A percentile compares a stretch with the other conserved stretches of the same genome.
Evolutionary conservation across 2,888 invertebrate species (phyloP).

Genomic region (Lingula anatina): DNA sequence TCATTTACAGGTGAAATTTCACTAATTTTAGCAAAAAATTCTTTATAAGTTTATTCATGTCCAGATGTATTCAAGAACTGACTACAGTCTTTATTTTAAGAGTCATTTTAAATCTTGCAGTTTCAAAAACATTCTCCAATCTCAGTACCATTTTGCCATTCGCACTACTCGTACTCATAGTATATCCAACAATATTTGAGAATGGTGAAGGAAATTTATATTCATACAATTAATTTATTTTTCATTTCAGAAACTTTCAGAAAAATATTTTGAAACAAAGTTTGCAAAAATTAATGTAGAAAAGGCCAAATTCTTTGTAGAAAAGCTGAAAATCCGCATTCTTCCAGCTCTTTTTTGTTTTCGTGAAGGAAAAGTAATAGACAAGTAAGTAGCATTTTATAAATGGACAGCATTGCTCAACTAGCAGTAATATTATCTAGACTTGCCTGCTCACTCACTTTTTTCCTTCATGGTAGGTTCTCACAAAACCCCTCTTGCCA

Average conservation of each 20-base stretch:
- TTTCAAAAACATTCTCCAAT: too few species aligned
- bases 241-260: slow-evolving; percentile 30
- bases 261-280: slow-evolving; percentile 44
- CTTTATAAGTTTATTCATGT: too few species aligned
- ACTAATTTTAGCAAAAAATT: too few species aligned
- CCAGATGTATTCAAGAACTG: too few species aligned
- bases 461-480: too few species aligned
- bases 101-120: too few species aligned
- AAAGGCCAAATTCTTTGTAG: slow-evolving; percentile 43
- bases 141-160: neutral
- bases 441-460: too few species aligned
- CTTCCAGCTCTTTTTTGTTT: slow-evolving; percentile 45
- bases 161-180: neutral
- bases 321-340: slow-evolving; percentile 38
- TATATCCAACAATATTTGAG: neutral
- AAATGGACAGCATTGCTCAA: too few species aligned
- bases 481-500: too few species aligned
- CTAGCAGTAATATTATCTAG: too few species aligned
- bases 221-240: neutral
- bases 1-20: slow-evolving; percentile 38
- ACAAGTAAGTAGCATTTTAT: slow-evolving; percentile 25
- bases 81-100: too few species aligned
- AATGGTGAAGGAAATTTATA: neutral
- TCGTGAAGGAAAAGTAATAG: slow-evolving; percentile 38
- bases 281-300: slow-evolving; percentile 47